Conservation (phyloP, 2,888 invertebrate species). For the Nymphalis urticae region DNA sequence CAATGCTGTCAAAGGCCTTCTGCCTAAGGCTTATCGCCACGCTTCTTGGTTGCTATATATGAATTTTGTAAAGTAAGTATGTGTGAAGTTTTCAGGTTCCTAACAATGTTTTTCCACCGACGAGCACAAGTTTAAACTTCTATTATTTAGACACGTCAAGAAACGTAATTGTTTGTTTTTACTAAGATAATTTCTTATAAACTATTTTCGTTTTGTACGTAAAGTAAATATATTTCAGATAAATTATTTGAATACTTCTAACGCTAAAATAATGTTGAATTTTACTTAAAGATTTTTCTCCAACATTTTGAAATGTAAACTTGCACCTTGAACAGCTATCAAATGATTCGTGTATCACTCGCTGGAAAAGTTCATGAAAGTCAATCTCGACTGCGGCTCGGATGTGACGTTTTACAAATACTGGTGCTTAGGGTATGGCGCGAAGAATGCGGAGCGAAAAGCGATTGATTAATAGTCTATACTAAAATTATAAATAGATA, state of each 20-base stretch:
- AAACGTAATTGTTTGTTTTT: too few relatives aligned
- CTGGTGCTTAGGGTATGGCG: slow-evolving; percentile 24
- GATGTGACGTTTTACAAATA: slow-evolving; percentile 44
- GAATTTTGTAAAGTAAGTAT: too few relatives aligned
- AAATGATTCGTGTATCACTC: slow-evolving; percentile 30
- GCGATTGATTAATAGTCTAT: background rate
- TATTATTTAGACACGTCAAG: too few relatives aligned
- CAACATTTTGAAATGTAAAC: background rate
- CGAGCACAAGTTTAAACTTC: too few relatives aligned
- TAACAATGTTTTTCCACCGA: too few relatives aligned
- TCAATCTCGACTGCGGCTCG: slow-evolving; percentile 40
- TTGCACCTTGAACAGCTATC: background rate
- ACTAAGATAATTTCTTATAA: too few relatives aligned
- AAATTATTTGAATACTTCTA: background rate
- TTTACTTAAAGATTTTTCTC: background rate
- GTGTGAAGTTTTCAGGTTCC: too few relatives aligned
- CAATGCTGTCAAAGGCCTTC: too few relatives aligned
- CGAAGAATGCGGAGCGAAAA: background rate
- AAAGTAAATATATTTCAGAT: background rate
- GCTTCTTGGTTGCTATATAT: too few relatives aligned
- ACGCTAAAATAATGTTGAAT: background rate
- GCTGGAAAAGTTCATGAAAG: slow-evolving; percentile 44
- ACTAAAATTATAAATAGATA: too few relatives aligned
- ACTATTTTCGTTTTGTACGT: too few relatives aligned
- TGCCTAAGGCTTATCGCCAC: too few relatives aligned